Evolutionary conservation across 2,888 invertebrate species (phyloP).

Genomic region (Scelioninae gen. 2): DNA sequence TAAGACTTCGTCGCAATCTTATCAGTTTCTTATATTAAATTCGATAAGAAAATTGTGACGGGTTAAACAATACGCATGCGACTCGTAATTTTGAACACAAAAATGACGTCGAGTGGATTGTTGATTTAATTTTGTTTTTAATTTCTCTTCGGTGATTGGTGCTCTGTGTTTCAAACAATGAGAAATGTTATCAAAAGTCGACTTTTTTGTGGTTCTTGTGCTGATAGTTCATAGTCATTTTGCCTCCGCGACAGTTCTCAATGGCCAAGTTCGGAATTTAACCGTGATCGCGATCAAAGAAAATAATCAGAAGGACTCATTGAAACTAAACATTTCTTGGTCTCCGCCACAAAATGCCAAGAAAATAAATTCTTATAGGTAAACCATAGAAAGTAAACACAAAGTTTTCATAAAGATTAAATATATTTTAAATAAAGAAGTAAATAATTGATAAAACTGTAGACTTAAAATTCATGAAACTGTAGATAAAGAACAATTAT

Average conservation of each 20-base stretch:
- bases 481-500: too few species aligned
- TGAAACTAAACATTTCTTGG: slow-evolving; percentile 67
- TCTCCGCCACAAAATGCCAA: slow-evolving; percentile 58
- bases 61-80: neutral
- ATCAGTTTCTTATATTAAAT: slow-evolving; percentile 20
- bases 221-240: neutral
- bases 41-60: slow-evolving; percentile 7
- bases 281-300: slow-evolving; percentile 29
- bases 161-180: slow-evolving; percentile 5
- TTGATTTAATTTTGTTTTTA: slow-evolving; percentile 6
- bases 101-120: slow-evolving; percentile 12
- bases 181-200: slow-evolving; percentile 27
- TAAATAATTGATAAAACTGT: too few species aligned
- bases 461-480: too few species aligned
- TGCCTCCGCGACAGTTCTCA: neutral
- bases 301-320: neutral
- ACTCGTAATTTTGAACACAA: neutral
- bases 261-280: slow-evolving; percentile 28
- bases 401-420: too few species aligned
- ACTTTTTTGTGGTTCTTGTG: neutral
- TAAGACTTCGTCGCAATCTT: slow-evolving; percentile 22
- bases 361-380: slow-evolving; percentile 69
- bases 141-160: neutral
- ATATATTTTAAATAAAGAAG: too few species aligned
- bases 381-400: too few species aligned